Evolutionary conservation across 1,140 invertebrate genomes (phyloP).

Genomic region (Melanaphis sacchari): DNA sequence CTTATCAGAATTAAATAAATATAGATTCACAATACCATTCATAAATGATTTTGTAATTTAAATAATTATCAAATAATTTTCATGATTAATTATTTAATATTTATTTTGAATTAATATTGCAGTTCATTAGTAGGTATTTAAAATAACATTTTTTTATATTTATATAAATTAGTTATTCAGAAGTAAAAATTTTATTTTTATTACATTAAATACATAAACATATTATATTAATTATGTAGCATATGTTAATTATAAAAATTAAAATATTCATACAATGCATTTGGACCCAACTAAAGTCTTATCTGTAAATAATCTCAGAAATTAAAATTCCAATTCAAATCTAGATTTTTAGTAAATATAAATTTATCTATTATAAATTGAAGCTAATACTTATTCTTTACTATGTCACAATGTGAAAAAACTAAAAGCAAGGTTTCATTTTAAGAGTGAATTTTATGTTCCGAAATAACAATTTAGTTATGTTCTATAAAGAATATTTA

Average conservation of each 20-base stretch:
- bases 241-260: not conserved
- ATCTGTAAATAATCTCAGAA: not conserved
- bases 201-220: not conserved
- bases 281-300: too few relatives aligned
- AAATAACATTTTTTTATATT: not conserved
- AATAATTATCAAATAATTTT: not conserved
- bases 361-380: too few relatives aligned
- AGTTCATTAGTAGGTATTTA: not conserved
- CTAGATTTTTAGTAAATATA: not conserved
- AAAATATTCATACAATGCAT: not conserved
- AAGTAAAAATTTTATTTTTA: not conserved
- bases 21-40: not conserved
- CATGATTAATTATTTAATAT: not conserved
- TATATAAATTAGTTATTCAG: not conserved
- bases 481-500: too few relatives aligned
- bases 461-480: too few relatives aligned
- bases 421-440: too few relatives aligned
- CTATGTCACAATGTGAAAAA: too few relatives aligned
- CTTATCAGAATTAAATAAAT: not conserved
- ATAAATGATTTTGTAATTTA: not conserved
- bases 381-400: too few relatives aligned
- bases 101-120: not conserved
- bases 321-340: not conserved
- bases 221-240: not conserved
- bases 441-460: too few relatives aligned